Conservation (phyloP, 1,140 invertebrate species). For the Holcopasites calliopsidis region DNA sequence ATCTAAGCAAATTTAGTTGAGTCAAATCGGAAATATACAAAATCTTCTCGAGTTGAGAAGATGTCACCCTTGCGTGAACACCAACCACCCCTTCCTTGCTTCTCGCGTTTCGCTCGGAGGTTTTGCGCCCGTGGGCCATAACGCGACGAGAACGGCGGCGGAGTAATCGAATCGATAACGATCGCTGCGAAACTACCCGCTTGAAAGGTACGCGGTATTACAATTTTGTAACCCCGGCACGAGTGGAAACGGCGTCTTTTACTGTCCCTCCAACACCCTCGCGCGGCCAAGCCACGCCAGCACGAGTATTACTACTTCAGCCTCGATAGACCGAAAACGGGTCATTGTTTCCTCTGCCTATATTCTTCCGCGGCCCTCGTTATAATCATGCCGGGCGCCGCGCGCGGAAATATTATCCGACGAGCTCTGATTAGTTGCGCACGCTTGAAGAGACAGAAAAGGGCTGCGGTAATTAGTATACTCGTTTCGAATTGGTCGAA, state of each 20-base stretch:
- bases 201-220: slow-evolving; percentile 19
- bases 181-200: slow-evolving; percentile 4
- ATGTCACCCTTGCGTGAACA: slow-evolving; percentile 14
- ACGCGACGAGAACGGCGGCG: not conserved
- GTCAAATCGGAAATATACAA: too few species aligned
- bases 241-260: slow-evolving; percentile 10
- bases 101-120: not conserved
- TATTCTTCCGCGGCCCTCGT: not conserved
- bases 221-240: not conserved
- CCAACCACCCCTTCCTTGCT: slow-evolving; percentile 19
- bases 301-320: not conserved
- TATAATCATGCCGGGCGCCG: not conserved
- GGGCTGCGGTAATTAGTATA: not conserved
- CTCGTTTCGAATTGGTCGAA: not conserved
- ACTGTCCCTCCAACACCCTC: not conserved
- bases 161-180: slow-evolving; percentile 29
- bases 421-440: not conserved
- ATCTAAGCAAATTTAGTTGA: slow-evolving; percentile 62
- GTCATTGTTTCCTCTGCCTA: not conserved
- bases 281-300: not conserved
- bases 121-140: not conserved
- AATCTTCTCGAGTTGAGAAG: slow-evolving; percentile 9
- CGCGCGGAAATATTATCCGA: not conserved
- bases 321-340: slow-evolving; percentile 8
- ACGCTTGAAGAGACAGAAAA: not conserved